Conservation (phyloP, 2,888 invertebrate species). For the Drosophila colorata region DNA sequence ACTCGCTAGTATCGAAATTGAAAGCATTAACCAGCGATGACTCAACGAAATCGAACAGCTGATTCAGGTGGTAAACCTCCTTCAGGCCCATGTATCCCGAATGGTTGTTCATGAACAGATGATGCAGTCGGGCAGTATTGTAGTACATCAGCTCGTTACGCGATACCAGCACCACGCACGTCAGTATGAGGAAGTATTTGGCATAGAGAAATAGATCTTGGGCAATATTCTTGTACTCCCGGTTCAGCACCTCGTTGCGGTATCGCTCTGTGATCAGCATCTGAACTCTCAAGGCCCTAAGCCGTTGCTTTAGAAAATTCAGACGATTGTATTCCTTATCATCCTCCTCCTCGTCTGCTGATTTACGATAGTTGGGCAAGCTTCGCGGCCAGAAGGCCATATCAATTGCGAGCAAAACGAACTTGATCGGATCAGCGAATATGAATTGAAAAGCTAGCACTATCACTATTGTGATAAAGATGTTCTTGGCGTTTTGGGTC, state of each 20-base stretch:
- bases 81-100: constrained; percentile 48
- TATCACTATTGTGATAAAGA: constrained; percentile 23
- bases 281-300: constrained; percentile 59
- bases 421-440: constrained; percentile 35
- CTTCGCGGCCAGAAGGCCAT: constrained; percentile 25
- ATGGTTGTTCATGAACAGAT: constrained; percentile 60
- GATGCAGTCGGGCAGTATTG: constrained; percentile 66
- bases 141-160: constrained; percentile 68
- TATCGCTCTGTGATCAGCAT: constrained; percentile 58
- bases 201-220: constrained; percentile 76
- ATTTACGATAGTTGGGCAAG: neutral
- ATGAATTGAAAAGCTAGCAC: constrained; percentile 24
- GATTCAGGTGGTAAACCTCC: constrained; percentile 56
- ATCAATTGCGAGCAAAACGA: constrained; percentile 30
- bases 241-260: constrained; percentile 66
- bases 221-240: constrained; percentile 68
- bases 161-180: constrained; percentile 67
- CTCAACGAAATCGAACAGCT: constrained; percentile 74
- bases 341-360: neutral
- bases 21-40: constrained; percentile 66
- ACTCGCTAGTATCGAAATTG: constrained; percentile 1
- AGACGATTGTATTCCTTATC: constrained; percentile 28
- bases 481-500: constrained; percentile 26
- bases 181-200: constrained; percentile 69
- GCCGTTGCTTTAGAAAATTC: constrained; percentile 57